These are phyloP conservation scores for Luidia sarsii DNA, from an alignment of 53 echinoderm and acorn worm genomes.

Conservation along the genomic window DNA sequence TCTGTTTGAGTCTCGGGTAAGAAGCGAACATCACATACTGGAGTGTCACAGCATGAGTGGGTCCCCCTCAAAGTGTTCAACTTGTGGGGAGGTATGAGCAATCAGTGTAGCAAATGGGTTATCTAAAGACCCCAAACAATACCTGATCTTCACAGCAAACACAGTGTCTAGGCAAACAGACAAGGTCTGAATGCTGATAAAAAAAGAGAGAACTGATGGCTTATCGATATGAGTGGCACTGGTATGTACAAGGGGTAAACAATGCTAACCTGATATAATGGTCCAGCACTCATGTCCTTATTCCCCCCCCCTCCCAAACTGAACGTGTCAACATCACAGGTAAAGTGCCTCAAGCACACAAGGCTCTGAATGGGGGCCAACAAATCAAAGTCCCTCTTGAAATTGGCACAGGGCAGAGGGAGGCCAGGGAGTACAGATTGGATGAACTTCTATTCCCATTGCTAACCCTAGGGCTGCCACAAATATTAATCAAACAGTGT, in stretches of 20 bases:
- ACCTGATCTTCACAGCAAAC: not conserved
- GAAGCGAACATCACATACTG: too few relatives aligned
- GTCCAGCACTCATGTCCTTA: too few relatives aligned
- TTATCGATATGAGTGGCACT: slow-evolving; percentile 38
- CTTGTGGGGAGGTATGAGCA: too few relatives aligned
- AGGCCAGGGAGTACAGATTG: too few relatives aligned
- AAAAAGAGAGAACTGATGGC: not conserved
- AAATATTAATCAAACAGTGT: too few relatives aligned
- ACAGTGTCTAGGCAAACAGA: not conserved
- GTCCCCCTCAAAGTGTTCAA: too few relatives aligned
- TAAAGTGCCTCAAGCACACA: not conserved
- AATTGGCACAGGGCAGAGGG: too few relatives aligned
- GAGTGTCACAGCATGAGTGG: too few relatives aligned
- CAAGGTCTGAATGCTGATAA: not conserved
- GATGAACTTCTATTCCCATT: too few relatives aligned
- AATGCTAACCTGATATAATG: slow-evolving; percentile 18
- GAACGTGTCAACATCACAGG: slow-evolving; percentile 20
- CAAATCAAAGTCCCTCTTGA: too few relatives aligned
- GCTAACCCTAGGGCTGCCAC: too few relatives aligned
- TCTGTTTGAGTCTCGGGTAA: not conserved
- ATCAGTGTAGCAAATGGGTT: slow-evolving; percentile 17
- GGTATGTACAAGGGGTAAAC: slow-evolving; percentile 15
- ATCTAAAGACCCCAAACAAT: slow-evolving; percentile 13
- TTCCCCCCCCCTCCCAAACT: not conserved
- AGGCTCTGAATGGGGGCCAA: too few relatives aligned